phyloP scores from a whole-genome alignment of 2,888 invertebrate species.

The Antheraea yamamai region DNA sequence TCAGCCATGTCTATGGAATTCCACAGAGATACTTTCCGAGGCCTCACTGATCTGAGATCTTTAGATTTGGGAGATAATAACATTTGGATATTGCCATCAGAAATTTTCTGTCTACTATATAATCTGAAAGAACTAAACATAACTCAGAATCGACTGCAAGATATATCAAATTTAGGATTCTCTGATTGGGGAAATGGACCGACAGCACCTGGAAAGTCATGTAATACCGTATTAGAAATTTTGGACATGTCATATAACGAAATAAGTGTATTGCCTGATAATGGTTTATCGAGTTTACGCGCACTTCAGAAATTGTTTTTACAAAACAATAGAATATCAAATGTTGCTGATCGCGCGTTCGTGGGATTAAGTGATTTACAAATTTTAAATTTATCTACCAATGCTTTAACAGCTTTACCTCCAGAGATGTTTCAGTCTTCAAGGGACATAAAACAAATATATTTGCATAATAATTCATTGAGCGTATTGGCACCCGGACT shows the following conservation, averaged over 20 bases:
- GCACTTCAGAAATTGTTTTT: constrained; percentile 86
- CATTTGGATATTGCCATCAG: constrained; percentile 88
- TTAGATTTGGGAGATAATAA: constrained; percentile 89
- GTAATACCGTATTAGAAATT: constrained; percentile 85
- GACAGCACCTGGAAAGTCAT: constrained; percentile 85
- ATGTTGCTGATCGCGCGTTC: constrained; percentile 88
- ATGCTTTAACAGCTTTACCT: constrained; percentile 88
- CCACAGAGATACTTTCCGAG: constrained; percentile 86
- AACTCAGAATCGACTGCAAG: constrained; percentile 89
- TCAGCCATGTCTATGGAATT: constrained; percentile 89
- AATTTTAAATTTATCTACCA: constrained; percentile 89
- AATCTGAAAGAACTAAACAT: constrained; percentile 87
- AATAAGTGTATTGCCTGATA: constrained; percentile 86
- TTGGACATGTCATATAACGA: constrained; percentile 89
- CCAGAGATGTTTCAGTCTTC: constrained; percentile 89
- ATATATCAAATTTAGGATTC: constrained; percentile 88
- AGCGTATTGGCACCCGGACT: constrained; percentile 88
- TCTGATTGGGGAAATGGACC: constrained; percentile 87
- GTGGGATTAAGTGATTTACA: constrained; percentile 86
- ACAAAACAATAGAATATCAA: constrained; percentile 89
- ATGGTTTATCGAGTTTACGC: constrained; percentile 86
- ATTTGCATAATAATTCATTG: constrained; percentile 89
- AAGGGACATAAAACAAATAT: constrained; percentile 86
- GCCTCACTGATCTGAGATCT: constrained; percentile 84
- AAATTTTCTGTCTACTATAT: constrained; percentile 87